Evolutionary conservation across 1,140 invertebrate species (phyloP).

Genomic region (Heliconius himera): DNA sequence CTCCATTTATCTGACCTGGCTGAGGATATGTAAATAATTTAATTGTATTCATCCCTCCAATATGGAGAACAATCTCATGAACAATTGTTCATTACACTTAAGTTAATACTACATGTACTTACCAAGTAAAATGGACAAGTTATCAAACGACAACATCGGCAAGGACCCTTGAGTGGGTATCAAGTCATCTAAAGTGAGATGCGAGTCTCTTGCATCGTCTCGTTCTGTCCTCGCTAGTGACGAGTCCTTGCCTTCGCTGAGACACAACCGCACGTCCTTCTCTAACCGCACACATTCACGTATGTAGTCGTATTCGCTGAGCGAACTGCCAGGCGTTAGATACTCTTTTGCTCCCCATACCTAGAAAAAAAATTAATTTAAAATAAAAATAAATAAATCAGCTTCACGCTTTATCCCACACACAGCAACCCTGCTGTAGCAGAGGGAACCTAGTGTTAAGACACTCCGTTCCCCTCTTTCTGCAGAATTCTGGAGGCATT

Average conservation of each 20-base stretch:
- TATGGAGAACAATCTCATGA: too few species aligned
- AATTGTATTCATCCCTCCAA: too few species aligned
- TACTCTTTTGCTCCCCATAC: slow-evolving; percentile 93
- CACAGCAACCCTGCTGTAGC: too few species aligned
- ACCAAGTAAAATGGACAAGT: slow-evolving; percentile 90
- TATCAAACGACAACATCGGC: slow-evolving; percentile 88
- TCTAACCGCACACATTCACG: slow-evolving; percentile 97
- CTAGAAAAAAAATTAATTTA: slow-evolving; percentile 67
- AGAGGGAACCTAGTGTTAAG: too few species aligned
- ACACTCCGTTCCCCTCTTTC: too few species aligned
- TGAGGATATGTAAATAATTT: too few species aligned
- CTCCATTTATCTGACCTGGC: too few species aligned
- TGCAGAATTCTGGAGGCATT: too few species aligned
- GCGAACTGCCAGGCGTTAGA: slow-evolving; percentile 84
- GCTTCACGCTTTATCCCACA: too few species aligned
- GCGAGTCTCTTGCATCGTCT: slow-evolving; percentile 89
- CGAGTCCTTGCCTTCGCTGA: slow-evolving; percentile 85
- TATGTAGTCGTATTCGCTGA: slow-evolving; percentile 96
- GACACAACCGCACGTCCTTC: slow-evolving; percentile 91
- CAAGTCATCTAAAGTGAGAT: slow-evolving; percentile 88
- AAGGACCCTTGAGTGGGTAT: slow-evolving; percentile 87
- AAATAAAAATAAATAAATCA: too few species aligned
- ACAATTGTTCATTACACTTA: too few species aligned
- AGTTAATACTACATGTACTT: slow-evolving; percentile 45
- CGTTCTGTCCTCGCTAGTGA: slow-evolving; percentile 82